Base-by-base conservation (phyloP, 1,140 invertebrate genomes). In the Hycleus cichorii region DNA sequence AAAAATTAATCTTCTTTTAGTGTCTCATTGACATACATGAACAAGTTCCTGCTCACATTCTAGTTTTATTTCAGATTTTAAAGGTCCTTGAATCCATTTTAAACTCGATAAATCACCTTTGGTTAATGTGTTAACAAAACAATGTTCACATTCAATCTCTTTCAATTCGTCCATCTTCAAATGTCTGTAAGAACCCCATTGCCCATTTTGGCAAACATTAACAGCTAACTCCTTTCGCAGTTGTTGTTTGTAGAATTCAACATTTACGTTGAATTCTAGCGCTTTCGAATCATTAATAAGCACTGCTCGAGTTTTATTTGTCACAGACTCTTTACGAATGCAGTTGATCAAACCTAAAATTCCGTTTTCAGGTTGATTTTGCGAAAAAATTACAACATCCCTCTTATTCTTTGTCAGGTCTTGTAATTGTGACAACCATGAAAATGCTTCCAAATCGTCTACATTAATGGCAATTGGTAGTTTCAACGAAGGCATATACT, bases 241-340 rank as follows among this genome's bases (percentile, higher is more conserved):
- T 85, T 38, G 90, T 88, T 3, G 87, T 90, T 44, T 86, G 89
- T 68, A 81, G 91, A 8, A 89, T 80, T 26, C 78, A 77, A 69
- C 89, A 86, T 3, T 83, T 83, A 70, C 82, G 78, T 61, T 81
- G 78, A 3, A 91, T 75, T 0, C 88, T 88, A 18, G 93, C 81
- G 50, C 83, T 80, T 65, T 89, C 1, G 90, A 90, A 67, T 91
- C 84, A 0, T 91, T 91, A n/a, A 94, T 88, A 25, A 90, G 91
- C 18, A 91, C 91, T 54, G 86, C 86, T 8, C 91, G 91, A n/a
- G 91, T 87, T 73, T 95, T 50, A 27, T 56, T 46, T 4, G 60
- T 39, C 1, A 40, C 49, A 0, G 27, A 4, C 7, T 32, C 27
- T 32, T 89, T 2, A 84, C 90, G 76, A 0, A 90, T 59, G 66